Evolutionary conservation across 2,888 invertebrate species (phyloP).

Genomic region (Drosophila antonietae): DNA sequence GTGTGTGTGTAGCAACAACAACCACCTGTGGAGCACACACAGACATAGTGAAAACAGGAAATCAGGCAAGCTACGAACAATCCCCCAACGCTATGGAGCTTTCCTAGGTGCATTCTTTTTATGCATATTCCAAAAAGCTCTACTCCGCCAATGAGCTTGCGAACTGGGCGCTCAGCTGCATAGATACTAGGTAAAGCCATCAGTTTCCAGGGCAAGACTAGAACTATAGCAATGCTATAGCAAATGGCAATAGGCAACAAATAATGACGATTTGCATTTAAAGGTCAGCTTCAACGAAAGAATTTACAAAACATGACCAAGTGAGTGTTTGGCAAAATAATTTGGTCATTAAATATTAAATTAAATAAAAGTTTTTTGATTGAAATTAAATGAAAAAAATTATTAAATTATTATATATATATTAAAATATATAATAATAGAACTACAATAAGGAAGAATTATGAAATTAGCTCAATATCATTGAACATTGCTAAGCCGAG

Average conservation of each 20-base stretch:
- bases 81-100: slow-evolving; percentile 28
- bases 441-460: too few relatives aligned
- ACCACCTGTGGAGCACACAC: slow-evolving; percentile 44
- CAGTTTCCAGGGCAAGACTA: not conserved
- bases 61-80: slow-evolving; percentile 11
- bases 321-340: too few relatives aligned
- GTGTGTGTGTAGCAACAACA: slow-evolving; percentile 22
- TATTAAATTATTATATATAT: too few relatives aligned
- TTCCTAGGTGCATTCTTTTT: slow-evolving; percentile 21
- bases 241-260: not conserved
- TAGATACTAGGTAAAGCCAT: not conserved
- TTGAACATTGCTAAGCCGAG: too few relatives aligned
- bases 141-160: not conserved
- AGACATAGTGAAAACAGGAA: slow-evolving; percentile 32
- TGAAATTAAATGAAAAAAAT: too few relatives aligned
- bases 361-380: too few relatives aligned
- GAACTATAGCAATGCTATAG: not conserved
- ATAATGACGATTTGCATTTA: slow-evolving; percentile 1
- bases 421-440: too few relatives aligned
- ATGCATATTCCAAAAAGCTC: slow-evolving; percentile 34
- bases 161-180: not conserved
- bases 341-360: too few relatives aligned
- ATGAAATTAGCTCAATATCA: too few relatives aligned
- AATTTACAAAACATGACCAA: too few relatives aligned
- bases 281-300: slow-evolving; percentile 1